Evolutionary conservation across 2,113 vertebrate species (phyloP).

Genomic region (Osmerus mordax): DNA sequence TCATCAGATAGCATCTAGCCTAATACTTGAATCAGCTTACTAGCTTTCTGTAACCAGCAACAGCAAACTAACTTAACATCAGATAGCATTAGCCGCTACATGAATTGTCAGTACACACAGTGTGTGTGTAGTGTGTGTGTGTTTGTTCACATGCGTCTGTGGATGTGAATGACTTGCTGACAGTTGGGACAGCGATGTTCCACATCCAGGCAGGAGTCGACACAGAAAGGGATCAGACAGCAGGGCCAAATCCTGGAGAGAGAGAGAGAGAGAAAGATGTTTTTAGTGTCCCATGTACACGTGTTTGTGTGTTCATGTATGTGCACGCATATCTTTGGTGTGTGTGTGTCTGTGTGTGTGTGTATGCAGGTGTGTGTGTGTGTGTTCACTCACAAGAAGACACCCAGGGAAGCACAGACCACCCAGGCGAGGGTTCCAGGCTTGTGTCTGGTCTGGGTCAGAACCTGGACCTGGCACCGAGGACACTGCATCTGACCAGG

Average conservation of each 20-base stretch:
- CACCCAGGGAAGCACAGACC: conserved; percentile 15
- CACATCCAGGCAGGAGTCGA: conserved; percentile 29
- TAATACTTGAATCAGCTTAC: too few relatives aligned
- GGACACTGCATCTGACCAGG: conserved; percentile 55
- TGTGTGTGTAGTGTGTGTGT: too few relatives aligned
- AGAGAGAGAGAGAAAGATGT: conserved; percentile 1
- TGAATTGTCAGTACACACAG: too few relatives aligned
- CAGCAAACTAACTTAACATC: too few relatives aligned
- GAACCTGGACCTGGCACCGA: conserved; percentile 39
- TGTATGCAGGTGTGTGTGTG: background rate
- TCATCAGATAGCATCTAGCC: too few relatives aligned
- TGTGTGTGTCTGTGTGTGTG: background rate
- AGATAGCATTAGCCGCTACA: too few relatives aligned
- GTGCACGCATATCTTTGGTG: background rate
- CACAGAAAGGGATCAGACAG: conserved; percentile 10
- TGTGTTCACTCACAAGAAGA: conserved; percentile 49
- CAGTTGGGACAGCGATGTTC: conserved; percentile 22
- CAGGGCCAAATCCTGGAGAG: conserved; percentile 22
- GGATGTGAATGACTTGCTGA: too few relatives aligned
- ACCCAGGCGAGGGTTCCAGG: conserved; percentile 52
- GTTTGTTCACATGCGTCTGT: too few relatives aligned
- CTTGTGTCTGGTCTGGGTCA: conserved; percentile 32
- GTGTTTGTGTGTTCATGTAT: background rate
- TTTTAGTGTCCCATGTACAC: too few relatives aligned
- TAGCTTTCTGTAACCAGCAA: too few relatives aligned